Conservation (phyloP, 2,888 invertebrate genomes). For the Abrostola tripartita region DNA sequence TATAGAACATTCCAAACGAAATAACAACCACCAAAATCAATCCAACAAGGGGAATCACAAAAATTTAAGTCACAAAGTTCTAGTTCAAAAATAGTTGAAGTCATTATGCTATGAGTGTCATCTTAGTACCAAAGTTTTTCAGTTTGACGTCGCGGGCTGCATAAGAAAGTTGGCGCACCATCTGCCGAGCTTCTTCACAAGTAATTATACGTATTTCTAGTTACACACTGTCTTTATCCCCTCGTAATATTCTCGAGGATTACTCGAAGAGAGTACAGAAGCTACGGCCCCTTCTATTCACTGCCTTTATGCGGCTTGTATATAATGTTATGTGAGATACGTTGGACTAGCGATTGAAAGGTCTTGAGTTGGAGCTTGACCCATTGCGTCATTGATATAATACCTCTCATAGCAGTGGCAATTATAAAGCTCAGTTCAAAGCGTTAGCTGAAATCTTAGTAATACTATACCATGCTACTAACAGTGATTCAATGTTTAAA, state of each 20-base stretch:
- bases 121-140: conserved; percentile 74
- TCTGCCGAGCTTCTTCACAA: conserved; percentile 78
- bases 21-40: conserved; percentile 14
- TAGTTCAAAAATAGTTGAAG: conserved; percentile 62
- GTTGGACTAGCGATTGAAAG: not conserved
- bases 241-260: conserved; percentile 11
- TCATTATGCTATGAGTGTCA: conserved; percentile 72
- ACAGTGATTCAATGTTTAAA: no score
- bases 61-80: conserved; percentile 55
- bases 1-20: not conserved
- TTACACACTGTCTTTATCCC: conserved; percentile 41
- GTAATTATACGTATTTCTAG: conserved; percentile 82
- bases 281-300: not conserved
- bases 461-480: no score
- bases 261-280: not conserved
- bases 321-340: not conserved
- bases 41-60: conserved; percentile 26
- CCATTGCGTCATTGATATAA: not conserved
- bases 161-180: conserved; percentile 70
- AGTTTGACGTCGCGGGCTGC: conserved; percentile 69
- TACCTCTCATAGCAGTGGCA: not conserved
- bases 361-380: not conserved
- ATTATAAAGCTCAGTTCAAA: not conserved
- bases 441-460: no score
- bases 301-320: not conserved